Conservation (phyloP, 1,140 invertebrate species). For the Daktulosphaira vitifoliae region DNA sequence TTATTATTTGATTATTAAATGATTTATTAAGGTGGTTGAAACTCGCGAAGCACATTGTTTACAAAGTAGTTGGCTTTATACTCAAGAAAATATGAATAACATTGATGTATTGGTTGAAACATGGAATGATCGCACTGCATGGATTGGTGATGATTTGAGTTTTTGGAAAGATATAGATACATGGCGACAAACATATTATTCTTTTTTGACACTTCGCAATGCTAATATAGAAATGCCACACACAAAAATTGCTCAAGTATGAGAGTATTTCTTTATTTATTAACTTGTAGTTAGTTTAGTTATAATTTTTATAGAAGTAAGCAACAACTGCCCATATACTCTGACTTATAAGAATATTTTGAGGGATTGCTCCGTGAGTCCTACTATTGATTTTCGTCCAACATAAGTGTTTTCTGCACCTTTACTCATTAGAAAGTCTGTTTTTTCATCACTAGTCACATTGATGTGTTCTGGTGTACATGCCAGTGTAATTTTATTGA, state of each 20-base stretch:
- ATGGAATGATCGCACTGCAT: conserved; percentile 11
- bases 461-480: too few relatives aligned
- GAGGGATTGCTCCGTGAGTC: too few relatives aligned
- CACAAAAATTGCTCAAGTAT: conserved; percentile 2
- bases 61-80: neutral
- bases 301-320: too few relatives aligned
- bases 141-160: conserved; percentile 19
- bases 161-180: conserved; percentile 8
- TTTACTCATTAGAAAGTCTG: too few relatives aligned
- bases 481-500: too few relatives aligned
- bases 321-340: too few relatives aligned
- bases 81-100: neutral
- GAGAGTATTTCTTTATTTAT: too few relatives aligned
- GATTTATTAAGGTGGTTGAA: conserved; percentile 8
- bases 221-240: neutral
- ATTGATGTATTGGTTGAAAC: neutral
- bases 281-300: too few relatives aligned
- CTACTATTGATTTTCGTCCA: too few relatives aligned
- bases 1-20: neutral
- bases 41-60: neutral
- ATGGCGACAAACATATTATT: conserved; percentile 27
- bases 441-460: too few relatives aligned
- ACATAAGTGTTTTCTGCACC: too few relatives aligned
- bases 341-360: too few relatives aligned
- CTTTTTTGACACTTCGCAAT: neutral